Percentiles rank a stretch among this genome's conserved stretches.
Conservation (phyloP, 2,888 invertebrate species). For the Penaeus monodon region DNA sequence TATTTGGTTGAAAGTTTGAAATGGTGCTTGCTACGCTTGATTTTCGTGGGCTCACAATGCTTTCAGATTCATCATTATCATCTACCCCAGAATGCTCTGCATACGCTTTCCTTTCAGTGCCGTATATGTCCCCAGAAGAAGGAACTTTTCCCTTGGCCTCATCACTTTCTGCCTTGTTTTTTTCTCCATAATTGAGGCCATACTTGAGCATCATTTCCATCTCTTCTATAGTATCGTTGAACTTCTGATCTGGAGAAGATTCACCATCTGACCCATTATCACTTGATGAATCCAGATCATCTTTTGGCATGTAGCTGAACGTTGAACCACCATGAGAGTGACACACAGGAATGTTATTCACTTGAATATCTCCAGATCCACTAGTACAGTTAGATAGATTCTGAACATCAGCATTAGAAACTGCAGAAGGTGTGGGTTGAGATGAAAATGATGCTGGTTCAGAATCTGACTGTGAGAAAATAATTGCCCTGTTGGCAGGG, state of each 20-base stretch:
- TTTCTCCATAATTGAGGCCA: constrained; percentile 46
- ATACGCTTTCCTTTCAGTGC: not conserved
- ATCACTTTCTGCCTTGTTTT: not conserved
- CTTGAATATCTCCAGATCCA: no score
- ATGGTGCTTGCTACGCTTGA: constrained; percentile 33
- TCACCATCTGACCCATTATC: not conserved
- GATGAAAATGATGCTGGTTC: not conserved
- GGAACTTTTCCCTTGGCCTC: not conserved
- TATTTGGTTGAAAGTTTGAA: constrained; percentile 30
- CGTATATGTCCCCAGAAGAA: not conserved
- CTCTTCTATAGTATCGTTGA: constrained; percentile 57
- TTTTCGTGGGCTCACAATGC: constrained; percentile 30
- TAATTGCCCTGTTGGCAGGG: constrained; percentile 10
- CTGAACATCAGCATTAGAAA: no score
- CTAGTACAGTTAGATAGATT: no score
- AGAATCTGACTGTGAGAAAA: constrained; percentile 8
- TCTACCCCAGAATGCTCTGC: not conserved
- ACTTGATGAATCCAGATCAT: no score
- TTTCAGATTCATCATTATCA: constrained; percentile 1
- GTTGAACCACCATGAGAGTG: no score
- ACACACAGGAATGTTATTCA: no score
- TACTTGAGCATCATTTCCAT: constrained; percentile 54
- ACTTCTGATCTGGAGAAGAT: constrained; percentile 4
- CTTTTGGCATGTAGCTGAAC: no score
- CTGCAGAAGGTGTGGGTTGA: not conserved